Percentiles rank a stretch among this genome's conserved stretches.
These are phyloP conservation scores for Gadus chalcogrammus DNA, from an alignment of 2,113 vertebrate species.

Conservation along the genomic window DNA sequence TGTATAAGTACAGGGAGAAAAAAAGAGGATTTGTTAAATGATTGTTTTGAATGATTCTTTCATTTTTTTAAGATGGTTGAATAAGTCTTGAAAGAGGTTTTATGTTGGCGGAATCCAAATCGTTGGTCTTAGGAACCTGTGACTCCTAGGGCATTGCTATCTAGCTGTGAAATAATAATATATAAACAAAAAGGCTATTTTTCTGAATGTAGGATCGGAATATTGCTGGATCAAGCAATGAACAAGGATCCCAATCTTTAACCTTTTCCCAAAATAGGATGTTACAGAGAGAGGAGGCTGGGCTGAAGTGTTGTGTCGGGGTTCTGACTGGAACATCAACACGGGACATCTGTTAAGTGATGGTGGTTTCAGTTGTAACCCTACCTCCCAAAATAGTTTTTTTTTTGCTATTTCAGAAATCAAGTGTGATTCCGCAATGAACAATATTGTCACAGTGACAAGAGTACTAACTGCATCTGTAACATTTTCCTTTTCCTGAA, in stretches of 20 bases:
- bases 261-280: constrained; percentile 35
- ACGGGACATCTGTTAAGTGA: background rate
- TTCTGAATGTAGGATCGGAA: constrained; percentile 69
- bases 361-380: background rate
- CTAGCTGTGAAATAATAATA: constrained; percentile 64
- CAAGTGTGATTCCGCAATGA: constrained; percentile 23
- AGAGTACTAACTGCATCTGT: constrained; percentile 47
- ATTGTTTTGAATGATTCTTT: constrained; percentile 12
- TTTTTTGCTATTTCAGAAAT: background rate
- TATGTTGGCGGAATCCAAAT: constrained; percentile 58
- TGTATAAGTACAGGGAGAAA: too few species aligned
- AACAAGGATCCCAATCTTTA: constrained; percentile 29
- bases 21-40: too few species aligned
- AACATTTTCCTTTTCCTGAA: constrained; percentile 62
- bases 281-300: background rate
- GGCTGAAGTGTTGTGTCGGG: constrained; percentile 8
- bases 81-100: constrained; percentile 48
- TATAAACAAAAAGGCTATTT: constrained; percentile 63
- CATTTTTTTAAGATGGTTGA: constrained; percentile 36
- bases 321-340: too few species aligned
- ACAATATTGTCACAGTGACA: constrained; percentile 28
- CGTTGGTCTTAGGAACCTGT: constrained; percentile 47
- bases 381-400: background rate
- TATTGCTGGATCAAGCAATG: constrained; percentile 61
- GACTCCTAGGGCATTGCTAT: constrained; percentile 34